A percentile compares a stretch with the other conserved stretches of the same genome.
phyloP scores from a whole-genome alignment of 2,113 vertebrate species.

The Patagioenas fasciata region DNA sequence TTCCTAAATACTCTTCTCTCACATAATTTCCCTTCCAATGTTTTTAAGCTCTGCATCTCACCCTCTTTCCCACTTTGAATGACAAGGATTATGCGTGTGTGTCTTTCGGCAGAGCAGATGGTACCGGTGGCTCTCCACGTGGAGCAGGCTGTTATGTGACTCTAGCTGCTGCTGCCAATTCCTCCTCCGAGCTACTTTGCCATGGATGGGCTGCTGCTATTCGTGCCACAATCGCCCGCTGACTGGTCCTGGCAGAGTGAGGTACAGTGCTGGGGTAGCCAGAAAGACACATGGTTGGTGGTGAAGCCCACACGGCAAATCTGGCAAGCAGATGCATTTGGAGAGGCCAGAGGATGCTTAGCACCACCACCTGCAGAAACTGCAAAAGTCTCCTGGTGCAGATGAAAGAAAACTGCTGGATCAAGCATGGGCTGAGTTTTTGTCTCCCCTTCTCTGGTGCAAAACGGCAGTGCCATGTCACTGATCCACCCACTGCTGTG shows the following conservation, averaged over 20 bases:
- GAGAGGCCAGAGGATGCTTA: neutral
- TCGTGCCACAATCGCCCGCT: neutral
- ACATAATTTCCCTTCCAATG: neutral
- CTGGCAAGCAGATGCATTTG: neutral
- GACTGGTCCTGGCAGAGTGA: neutral
- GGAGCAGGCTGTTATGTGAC: neutral
- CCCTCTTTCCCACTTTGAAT: neutral
- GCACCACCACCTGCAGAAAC: neutral
- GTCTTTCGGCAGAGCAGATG: constrained; percentile 24
- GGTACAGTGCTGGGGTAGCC: neutral
- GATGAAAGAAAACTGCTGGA: neutral
- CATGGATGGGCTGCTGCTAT: neutral
- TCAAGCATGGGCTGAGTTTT: neutral
- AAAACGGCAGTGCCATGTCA: neutral
- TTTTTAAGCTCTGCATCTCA: constrained; percentile 16
- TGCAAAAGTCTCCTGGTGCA: neutral
- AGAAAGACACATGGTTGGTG: neutral
- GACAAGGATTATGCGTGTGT: neutral
- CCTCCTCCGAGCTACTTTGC: neutral
- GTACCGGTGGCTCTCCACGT: neutral
- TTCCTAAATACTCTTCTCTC: constrained; percentile 9
- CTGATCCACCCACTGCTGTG: accelerated
- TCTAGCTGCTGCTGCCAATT: constrained; percentile 5
- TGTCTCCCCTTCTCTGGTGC: neutral
- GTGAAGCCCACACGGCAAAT: neutral